Evolutionary conservation across 1,140 invertebrate genomes (phyloP), one percentile per base, ranked within the genome.

Genomic region (Tyrophagus putrescentiae): DNA sequence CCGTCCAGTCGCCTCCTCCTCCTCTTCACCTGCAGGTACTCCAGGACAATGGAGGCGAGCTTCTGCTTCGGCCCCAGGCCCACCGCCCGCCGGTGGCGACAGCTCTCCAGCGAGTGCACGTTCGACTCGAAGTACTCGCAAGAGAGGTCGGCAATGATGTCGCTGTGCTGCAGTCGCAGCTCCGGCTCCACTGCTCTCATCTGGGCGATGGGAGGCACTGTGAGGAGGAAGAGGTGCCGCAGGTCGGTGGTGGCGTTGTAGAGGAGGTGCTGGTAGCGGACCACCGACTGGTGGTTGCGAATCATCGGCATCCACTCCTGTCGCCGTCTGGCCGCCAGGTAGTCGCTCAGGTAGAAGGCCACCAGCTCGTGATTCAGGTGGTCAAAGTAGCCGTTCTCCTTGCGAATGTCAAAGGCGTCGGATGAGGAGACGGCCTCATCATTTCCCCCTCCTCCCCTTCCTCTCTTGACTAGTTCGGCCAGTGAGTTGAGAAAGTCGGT

Each of bases 281-380:
- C 52, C 57, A 84, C 79, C 65, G 84, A 82, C 64, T 78, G 76
- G 62, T 84, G 81, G 11, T 69, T 70, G 69, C 77, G 72, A 36
- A 80, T 75, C 23, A 83, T 70, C 16, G 82, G 80, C 65, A 84
- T 70, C 57, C 72, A 66, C 68, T 79, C 76, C 11, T 80, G 67
- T 44, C 73, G 69, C 70, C 81, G 82, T 7, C 84, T 75, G 44
- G 80, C 80, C 61, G 71, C 70, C 18, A 81, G 74, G 71, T 87
- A 91, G 76, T 94, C 88, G 62, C 77, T 78, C 44, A 80, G 77
- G 70, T 90, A 90, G 73, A 92, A 90, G 11, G 84, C 79, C 41
- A 85, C 76, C 69, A 84, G 82, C 57, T 81, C 79, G 58, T 76
- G 83, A 66, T 83, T 79, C 45, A 79, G 73, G 5, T 74, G 68